A percentile compares a stretch with the other conserved stretches of the same genome.
These are phyloP conservation scores for Fratercula arctica DNA, from an alignment of 2,797 vertebrate species.

Conservation along the genomic window DNA sequence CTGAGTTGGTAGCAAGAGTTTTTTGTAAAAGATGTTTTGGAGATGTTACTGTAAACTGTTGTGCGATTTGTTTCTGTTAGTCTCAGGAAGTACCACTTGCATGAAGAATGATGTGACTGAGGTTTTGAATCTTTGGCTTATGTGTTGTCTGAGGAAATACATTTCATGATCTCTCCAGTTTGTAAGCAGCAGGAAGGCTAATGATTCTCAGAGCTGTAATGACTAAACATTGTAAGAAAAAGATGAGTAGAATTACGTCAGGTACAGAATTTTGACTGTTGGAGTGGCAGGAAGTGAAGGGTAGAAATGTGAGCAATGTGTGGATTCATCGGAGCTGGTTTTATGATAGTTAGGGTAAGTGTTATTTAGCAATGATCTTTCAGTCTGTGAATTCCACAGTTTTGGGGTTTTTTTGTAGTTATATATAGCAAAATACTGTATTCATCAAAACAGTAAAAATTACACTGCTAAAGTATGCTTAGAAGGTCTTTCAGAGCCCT, in stretches of 20 bases:
- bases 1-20: neutral
- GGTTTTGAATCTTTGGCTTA: neutral
- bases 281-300: neutral
- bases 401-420: neutral
- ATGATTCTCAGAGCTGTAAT: neutral
- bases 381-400: slow-evolving; percentile 5
- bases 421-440: slow-evolving; percentile 6
- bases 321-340: neutral
- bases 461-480: neutral
- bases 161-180: neutral
- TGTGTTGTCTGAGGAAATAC: neutral
- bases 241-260: neutral
- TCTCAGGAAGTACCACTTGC: neutral
- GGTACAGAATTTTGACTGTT: neutral
- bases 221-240: neutral
- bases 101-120: neutral
- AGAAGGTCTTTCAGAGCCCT: neutral
- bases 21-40: neutral
- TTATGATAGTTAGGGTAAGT: neutral
- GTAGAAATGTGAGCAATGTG: neutral
- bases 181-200: neutral
- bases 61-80: neutral
- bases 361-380: slow-evolving; percentile 20
- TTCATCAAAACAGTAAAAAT: slow-evolving; percentile 27
- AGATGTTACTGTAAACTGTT: neutral